These are phyloP conservation scores for Phymatocera aterrima DNA, from an alignment of 2,888 invertebrate genomes.

Conservation along the genomic window DNA sequence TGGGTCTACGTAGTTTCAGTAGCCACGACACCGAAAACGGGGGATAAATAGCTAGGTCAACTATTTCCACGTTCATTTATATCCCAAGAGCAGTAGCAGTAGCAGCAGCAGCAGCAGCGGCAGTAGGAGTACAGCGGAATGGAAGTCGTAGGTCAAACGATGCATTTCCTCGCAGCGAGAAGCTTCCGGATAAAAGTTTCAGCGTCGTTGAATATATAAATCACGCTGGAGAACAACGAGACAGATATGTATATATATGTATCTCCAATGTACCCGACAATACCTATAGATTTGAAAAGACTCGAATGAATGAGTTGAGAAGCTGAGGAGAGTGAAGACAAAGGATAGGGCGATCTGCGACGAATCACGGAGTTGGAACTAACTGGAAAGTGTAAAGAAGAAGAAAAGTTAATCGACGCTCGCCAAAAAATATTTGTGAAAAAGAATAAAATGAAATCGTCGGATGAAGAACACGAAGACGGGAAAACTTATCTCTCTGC, in stretches of 20 bases:
- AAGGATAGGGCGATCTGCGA: background rate
- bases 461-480: background rate
- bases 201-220: conserved; percentile 14
- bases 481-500: background rate
- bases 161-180: conserved; percentile 8
- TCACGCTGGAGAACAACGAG: background rate
- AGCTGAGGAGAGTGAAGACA: background rate
- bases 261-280: background rate
- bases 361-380: background rate
- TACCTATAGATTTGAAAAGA: background rate
- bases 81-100: background rate
- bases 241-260: background rate
- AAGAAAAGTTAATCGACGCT: too few relatives aligned
- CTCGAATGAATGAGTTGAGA: background rate
- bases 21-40: background rate
- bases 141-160: conserved; percentile 7
- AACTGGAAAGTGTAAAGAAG: background rate
- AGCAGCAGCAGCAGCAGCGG: background rate
- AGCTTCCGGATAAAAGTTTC: conserved; percentile 37
- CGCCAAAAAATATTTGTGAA: too few relatives aligned
- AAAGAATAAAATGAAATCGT: too few relatives aligned
- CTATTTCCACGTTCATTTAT: conserved; percentile 18
- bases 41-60: conserved; percentile 30
- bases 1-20: background rate
- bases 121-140: background rate